A percentile compares a stretch with the other conserved stretches of the same genome.
These are phyloP conservation scores for Alces alces DNA, from an alignment of 2,113 vertebrate genomes.

Conservation along the genomic window DNA sequence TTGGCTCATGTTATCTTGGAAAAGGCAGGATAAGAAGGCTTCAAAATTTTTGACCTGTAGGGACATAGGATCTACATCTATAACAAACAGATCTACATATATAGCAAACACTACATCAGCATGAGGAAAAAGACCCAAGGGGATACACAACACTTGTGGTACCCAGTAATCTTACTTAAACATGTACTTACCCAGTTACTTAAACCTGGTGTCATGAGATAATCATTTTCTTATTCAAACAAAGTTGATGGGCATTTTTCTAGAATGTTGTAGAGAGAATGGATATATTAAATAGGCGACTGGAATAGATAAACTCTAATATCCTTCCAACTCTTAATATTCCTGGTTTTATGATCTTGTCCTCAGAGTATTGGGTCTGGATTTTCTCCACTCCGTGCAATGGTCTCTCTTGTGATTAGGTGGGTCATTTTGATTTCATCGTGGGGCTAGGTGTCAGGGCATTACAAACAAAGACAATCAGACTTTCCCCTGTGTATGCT, in stretches of 20 bases:
- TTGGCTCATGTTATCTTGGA: background rate
- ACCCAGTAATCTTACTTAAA: background rate
- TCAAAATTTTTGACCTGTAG: background rate
- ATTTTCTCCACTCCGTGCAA: background rate
- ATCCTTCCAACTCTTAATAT: background rate
- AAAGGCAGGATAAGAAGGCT: background rate
- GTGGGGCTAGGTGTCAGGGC: background rate
- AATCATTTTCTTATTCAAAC: background rate
- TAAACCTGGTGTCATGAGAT: background rate
- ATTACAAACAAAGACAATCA: background rate
- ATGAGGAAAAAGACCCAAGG: background rate
- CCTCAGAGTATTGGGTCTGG: background rate
- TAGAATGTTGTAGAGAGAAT: background rate
- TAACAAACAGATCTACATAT: background rate
- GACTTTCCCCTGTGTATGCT: background rate
- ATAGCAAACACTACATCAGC: background rate
- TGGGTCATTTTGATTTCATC: slow-evolving; percentile 25
- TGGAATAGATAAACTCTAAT: background rate
- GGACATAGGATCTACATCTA: background rate
- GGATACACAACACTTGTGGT: background rate
- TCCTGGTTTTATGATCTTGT: background rate
- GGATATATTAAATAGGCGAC: background rate
- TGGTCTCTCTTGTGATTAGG: background rate
- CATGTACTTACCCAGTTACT: background rate
- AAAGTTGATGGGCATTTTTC: background rate